Conservation (phyloP, 2,888 invertebrate species). For the Pherbina coryleti region DNA sequence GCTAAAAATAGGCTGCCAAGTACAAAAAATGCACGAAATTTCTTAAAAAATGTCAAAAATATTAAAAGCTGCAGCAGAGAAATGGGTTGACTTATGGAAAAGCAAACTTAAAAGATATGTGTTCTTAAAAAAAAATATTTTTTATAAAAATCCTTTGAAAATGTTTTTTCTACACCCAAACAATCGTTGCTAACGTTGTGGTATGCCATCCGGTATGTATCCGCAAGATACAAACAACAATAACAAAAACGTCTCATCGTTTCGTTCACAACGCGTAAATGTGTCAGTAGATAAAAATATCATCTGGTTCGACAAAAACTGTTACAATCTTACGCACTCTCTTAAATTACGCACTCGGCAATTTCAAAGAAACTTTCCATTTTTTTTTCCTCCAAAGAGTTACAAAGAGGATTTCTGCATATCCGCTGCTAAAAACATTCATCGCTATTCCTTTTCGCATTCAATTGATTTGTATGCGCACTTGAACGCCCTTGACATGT, state of each 20-base stretch:
- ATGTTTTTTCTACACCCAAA: background rate
- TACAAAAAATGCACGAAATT: background rate
- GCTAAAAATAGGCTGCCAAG: background rate
- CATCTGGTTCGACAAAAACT: background rate
- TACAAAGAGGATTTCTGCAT: no score
- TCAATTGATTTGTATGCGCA: constrained; percentile 9
- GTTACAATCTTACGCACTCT: background rate
- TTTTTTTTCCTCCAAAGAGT: no score
- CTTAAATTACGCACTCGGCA: background rate
- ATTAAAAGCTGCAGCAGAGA: background rate
- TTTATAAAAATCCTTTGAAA: background rate
- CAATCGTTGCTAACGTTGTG: background rate
- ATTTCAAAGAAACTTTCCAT: no score
- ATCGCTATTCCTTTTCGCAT: background rate
- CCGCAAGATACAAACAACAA: constrained; percentile 8
- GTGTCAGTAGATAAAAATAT: constrained; percentile 26
- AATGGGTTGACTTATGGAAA: background rate
- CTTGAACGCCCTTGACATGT: constrained; percentile 33
- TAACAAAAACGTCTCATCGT: background rate
- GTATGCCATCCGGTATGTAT: constrained; percentile 10
- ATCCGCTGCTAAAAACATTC: background rate
- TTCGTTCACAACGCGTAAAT: background rate
- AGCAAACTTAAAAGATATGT: background rate
- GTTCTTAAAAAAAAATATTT: background rate
- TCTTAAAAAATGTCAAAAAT: background rate